phyloP scores from a whole-genome alignment of 2,797 vertebrate genomes.

The Chiroxiphia lanceolata region DNA sequence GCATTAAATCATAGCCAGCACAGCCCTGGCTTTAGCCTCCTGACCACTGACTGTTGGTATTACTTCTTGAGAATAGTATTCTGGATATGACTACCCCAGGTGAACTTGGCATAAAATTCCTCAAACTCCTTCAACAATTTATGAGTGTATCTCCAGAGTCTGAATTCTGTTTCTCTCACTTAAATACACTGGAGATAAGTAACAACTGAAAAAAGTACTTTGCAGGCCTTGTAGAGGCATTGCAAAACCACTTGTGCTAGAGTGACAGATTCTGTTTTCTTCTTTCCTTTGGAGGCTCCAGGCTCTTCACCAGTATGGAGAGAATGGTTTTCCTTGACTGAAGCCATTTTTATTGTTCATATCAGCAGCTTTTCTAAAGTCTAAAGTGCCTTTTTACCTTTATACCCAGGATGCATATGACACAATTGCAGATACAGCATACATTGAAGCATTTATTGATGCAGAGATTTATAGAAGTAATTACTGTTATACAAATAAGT shows the following conservation, averaged over 20 bases:
- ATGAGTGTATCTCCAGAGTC: not conserved
- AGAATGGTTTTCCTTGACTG: not conserved
- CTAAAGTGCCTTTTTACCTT: not conserved
- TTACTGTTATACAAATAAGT: not conserved
- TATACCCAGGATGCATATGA: not conserved
- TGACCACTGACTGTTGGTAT: not conserved
- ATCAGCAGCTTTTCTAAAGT: not conserved
- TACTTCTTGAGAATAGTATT: not conserved
- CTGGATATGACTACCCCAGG: not conserved
- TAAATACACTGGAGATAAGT: not conserved
- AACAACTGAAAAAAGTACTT: not conserved
- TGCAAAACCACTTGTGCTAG: not conserved
- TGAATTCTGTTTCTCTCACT: not conserved
- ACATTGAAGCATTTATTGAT: constrained; percentile 8
- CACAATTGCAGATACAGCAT: not conserved
- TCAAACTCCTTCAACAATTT: not conserved
- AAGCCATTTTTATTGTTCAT: not conserved
- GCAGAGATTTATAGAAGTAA: not conserved
- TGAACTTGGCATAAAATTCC: not conserved
- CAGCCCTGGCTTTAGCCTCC: not conserved
- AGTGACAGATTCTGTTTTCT: not conserved
- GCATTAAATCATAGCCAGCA: not conserved
- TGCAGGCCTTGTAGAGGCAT: not conserved
- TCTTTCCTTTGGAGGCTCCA: not conserved
- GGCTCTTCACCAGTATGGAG: not conserved